A percentile compares a stretch with the other conserved stretches of the same genome.
These are phyloP conservation scores for Microplitis demolitor DNA, from an alignment of 1,140 invertebrate species.

Conservation along the genomic window DNA sequence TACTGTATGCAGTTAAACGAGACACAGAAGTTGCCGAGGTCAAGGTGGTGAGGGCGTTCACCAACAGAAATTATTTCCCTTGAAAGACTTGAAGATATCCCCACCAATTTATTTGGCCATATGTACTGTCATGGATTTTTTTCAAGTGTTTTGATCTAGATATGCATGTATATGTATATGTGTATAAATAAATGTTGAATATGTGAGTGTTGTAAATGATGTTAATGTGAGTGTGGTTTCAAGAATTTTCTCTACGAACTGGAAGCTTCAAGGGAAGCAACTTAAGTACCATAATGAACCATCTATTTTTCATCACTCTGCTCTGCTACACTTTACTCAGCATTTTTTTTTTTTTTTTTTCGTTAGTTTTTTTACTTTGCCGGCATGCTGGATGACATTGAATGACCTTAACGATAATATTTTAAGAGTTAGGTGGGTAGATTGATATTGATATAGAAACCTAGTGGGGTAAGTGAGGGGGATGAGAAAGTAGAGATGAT, in stretches of 20 bases:
- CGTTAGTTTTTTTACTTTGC: not conserved
- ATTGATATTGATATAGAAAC: not conserved
- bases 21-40: slow-evolving; percentile 40
- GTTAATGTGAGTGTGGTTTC: not conserved
- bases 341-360: not conserved
- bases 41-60: slow-evolving; percentile 48
- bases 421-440: not conserved
- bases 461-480: not conserved
- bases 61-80: slow-evolving; percentile 46
- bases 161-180: not conserved
- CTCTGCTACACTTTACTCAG: too few relatives aligned
- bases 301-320: too few relatives aligned
- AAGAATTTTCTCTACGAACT: slow-evolving; percentile 6
- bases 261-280: slow-evolving; percentile 5
- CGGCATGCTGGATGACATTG: not conserved
- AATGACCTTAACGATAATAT: slow-evolving; percentile 8
- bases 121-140: too few relatives aligned
- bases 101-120: slow-evolving; percentile 2
- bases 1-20: slow-evolving; percentile 11
- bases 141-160: too few relatives aligned
- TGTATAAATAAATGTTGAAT: not conserved
- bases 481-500: not conserved
- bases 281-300: slow-evolving; percentile 3
- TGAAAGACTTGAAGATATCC: slow-evolving; percentile 5
- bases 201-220: not conserved